phyloP scores from a whole-genome alignment of 2,113 vertebrate genomes.

The Melanerpes formicivorus region DNA sequence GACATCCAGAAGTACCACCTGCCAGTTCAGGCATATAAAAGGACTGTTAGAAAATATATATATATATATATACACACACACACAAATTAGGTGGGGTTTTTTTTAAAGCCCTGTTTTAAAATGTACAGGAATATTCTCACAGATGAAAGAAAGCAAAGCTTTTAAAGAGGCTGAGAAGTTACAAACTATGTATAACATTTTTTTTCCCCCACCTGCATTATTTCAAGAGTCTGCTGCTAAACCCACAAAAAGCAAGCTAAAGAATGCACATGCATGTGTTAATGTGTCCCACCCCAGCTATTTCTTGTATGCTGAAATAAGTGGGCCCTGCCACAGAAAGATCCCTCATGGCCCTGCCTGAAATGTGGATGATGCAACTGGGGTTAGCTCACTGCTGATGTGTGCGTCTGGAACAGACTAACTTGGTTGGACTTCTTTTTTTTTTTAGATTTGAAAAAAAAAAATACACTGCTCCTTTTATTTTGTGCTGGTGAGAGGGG shows the following conservation, averaged over 20 bases:
- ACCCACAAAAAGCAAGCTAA: background rate
- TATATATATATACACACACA: background rate
- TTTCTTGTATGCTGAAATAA: background rate
- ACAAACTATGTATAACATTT: background rate
- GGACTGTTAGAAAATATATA: background rate
- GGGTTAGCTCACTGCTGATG: constrained; percentile 69
- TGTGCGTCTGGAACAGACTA: constrained; percentile 54
- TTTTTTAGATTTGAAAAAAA: background rate
- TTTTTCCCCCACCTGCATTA: constrained; percentile 12
- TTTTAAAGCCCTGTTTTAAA: background rate
- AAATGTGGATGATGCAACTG: constrained; percentile 66
- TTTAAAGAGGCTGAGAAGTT: background rate
- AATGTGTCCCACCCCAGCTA: constrained; percentile 24
- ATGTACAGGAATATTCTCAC: background rate
- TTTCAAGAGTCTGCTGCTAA: constrained; percentile 49
- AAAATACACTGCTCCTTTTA: constrained; percentile 53
- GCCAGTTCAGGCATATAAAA: background rate
- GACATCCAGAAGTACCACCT: background rate
- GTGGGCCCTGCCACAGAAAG: background rate
- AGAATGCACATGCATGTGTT: background rate
- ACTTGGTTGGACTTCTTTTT: background rate
- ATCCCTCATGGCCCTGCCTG: constrained; percentile 56
- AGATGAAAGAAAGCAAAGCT: background rate
- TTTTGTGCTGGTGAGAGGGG: background rate
- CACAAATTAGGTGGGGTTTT: background rate